A percentile compares a stretch with the other conserved stretches of the same genome.
These are phyloP conservation scores for Acanthoscelides obtectus DNA, from an alignment of 2,888 invertebrate genomes.

Conservation along the genomic window DNA sequence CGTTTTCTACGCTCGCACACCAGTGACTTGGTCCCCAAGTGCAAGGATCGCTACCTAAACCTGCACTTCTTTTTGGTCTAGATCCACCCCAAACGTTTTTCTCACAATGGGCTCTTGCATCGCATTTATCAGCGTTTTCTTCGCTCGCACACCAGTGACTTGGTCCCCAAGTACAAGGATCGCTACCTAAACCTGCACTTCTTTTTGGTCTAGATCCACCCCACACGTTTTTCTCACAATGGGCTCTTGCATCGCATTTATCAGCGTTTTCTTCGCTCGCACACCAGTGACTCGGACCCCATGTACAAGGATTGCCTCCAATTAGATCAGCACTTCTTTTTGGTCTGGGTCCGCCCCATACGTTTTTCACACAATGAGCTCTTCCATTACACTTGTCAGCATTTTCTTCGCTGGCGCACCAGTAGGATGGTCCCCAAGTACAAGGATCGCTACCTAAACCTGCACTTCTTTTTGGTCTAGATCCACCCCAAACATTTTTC, in stretches of 20 bases:
- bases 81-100: neutral
- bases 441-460: neutral
- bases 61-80: neutral
- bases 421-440: slow-evolving; percentile 55
- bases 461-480: neutral
- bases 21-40: slow-evolving; percentile 57
- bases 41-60: neutral
- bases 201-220: slow-evolving; percentile 10
- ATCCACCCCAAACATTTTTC: neutral
- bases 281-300: neutral
- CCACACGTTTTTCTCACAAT: slow-evolving; percentile 15
- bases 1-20: slow-evolving; percentile 56
- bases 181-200: slow-evolving; percentile 42
- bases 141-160: slow-evolving; percentile 66
- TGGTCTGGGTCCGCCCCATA: neutral
- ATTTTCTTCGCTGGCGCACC: slow-evolving; percentile 57
- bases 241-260: slow-evolving; percentile 1
- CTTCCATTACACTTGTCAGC: slow-evolving; percentile 50
- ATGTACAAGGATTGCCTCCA: neutral
- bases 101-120: neutral
- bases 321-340: slow-evolving; percentile 41
- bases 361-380: neutral
- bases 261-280: slow-evolving; percentile 12
- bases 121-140: slow-evolving; percentile 46
- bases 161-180: slow-evolving; percentile 70